Conservation (phyloP, 1,140 invertebrate species). For the Brachystomella parvula region DNA sequence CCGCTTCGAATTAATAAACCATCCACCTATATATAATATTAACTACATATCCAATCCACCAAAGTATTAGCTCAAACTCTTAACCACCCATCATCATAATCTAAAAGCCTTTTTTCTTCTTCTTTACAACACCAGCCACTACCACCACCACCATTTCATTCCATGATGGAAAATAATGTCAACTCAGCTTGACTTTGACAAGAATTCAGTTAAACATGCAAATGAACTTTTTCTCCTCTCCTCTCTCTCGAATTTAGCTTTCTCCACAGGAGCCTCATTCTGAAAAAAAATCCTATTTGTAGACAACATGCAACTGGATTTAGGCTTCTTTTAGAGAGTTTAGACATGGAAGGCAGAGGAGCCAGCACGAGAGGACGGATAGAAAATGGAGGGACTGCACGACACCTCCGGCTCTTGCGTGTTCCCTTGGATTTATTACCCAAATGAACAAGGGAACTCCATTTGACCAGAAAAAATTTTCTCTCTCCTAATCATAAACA, state of each 20-base stretch:
- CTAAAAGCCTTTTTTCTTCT: no score
- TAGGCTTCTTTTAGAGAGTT: neutral
- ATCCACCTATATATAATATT: no score
- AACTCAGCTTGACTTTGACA: neutral
- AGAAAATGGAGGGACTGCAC: slow-evolving; percentile 7
- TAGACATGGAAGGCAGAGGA: no score
- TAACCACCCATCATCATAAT: neutral
- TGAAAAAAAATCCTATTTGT: neutral
- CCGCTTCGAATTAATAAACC: slow-evolving; percentile 2
- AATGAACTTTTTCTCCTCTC: neutral
- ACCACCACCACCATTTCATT: no score
- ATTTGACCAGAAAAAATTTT: neutral
- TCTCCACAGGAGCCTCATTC: neutral
- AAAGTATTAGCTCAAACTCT: slow-evolving; percentile 1
- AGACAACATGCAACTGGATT: neutral
- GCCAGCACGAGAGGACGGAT: neutral
- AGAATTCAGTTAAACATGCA: neutral
- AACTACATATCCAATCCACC: no score
- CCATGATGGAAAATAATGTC: neutral
- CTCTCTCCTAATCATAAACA: no score
- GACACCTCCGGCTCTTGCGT: slow-evolving; percentile 6
- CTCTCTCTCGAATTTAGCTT: neutral
- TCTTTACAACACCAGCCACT: no score
- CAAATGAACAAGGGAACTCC: slow-evolving; percentile 11
- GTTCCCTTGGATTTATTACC: slow-evolving; percentile 6